phyloP scores from a whole-genome alignment of 2,888 invertebrate genomes.

The Amorpha juglandis region DNA sequence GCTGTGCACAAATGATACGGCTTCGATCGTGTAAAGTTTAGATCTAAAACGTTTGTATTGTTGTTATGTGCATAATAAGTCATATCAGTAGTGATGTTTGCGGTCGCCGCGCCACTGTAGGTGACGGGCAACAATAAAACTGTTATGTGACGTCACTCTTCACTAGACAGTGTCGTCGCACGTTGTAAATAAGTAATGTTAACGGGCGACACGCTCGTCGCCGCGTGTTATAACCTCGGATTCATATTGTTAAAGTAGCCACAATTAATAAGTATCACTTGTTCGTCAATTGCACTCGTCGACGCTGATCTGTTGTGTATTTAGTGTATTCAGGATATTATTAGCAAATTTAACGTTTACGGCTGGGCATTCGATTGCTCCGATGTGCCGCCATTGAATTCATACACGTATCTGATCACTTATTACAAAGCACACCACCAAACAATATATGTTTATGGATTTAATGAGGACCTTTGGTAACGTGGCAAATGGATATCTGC shows the following conservation, averaged over 20 bases:
- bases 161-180: not conserved
- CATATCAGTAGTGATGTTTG: constrained; percentile 65
- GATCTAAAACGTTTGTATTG: constrained; percentile 65
- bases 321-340: constrained; percentile 60
- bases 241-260: constrained; percentile 80
- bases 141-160: too few relatives aligned
- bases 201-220: constrained; percentile 50
- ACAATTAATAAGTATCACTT: constrained; percentile 79
- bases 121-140: too few relatives aligned
- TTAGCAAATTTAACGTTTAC: constrained; percentile 57
- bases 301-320: constrained; percentile 75
- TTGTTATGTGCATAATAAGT: constrained; percentile 74
- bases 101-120: constrained; percentile 28
- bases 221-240: constrained; percentile 67
- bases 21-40: constrained; percentile 69
- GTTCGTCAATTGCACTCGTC: constrained; percentile 83
- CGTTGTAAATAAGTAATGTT: constrained; percentile 65
- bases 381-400: constrained; percentile 46
- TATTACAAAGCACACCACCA: constrained; percentile 35
- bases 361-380: constrained; percentile 49
- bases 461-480: constrained; percentile 21
- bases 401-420: constrained; percentile 47
- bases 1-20: constrained; percentile 80
- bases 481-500: not conserved
- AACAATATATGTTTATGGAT: constrained; percentile 25